Evolutionary conservation across 37 sponge, comb jelly and placozoan species (phyloP).

Genomic region (Spongilla lacustris): DNA sequence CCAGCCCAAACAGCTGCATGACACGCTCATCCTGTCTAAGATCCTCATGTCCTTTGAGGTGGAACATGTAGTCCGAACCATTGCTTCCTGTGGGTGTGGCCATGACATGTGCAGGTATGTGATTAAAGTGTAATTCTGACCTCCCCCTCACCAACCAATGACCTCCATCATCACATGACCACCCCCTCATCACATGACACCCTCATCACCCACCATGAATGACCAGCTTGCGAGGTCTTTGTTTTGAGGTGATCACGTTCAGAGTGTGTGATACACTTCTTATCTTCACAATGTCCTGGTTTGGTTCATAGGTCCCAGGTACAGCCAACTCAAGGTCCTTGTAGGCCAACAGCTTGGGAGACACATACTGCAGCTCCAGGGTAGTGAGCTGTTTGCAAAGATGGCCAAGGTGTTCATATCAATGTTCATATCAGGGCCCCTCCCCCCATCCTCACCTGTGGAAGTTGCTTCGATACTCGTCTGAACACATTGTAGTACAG

Average conservation of each 20-base stretch:
- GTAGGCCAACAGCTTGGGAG: constrained; percentile 86
- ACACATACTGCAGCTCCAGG: constrained; percentile 95
- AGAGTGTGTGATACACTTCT: constrained; percentile 78
- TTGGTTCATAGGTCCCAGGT: constrained; percentile 95
- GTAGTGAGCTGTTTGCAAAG: constrained; percentile 88
- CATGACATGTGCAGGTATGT: too few species aligned
- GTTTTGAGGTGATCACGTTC: constrained; percentile 95
- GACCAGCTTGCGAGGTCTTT: constrained; percentile 93
- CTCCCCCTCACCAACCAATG: background rate
- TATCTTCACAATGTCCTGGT: constrained; percentile 85
- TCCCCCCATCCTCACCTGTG: constrained; percentile 73
- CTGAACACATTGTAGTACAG: constrained; percentile 97
- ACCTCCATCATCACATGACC: background rate
- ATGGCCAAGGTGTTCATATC: too few species aligned
- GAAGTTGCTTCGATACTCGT: constrained; percentile 91
- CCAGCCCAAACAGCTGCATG: constrained; percentile 99
- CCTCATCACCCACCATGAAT: constrained; percentile 70
- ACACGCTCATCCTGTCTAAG: constrained; percentile 96
- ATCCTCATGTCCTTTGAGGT: constrained; percentile 97
- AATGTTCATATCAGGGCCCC: too few species aligned
- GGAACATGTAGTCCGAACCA: constrained; percentile 93
- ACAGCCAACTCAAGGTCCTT: constrained; percentile 91
- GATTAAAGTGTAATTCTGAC: background rate
- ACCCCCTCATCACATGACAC: background rate
- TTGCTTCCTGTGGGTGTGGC: constrained; percentile 96